Conservation (phyloP, 2,113 vertebrate genomes). For the Chloropsis hardwickii region DNA sequence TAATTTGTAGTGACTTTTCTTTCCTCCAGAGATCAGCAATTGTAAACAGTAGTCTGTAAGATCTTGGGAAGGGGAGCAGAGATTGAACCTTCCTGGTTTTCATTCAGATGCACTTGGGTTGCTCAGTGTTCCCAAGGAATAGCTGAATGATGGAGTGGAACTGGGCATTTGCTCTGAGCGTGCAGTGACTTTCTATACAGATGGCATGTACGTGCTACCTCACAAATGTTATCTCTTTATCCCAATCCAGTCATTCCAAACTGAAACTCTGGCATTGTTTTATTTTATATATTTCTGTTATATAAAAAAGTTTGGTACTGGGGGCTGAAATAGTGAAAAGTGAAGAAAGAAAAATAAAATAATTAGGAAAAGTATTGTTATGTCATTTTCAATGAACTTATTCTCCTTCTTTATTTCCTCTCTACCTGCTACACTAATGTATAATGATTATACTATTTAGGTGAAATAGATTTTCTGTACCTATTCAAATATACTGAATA, state of each 20-base stretch:
- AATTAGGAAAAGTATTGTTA: not conserved
- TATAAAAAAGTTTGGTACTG: rapidly evolving
- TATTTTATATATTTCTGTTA: not conserved
- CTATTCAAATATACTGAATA: not conserved
- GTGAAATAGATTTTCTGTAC: not conserved
- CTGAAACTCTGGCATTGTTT: not conserved
- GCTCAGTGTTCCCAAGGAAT: not conserved
- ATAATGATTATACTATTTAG: not conserved
- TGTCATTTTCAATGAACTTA: not conserved
- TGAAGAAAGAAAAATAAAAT: not conserved
- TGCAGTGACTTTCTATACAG: not conserved
- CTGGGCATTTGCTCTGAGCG: rapidly evolving
- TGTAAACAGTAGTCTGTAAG: not conserved
- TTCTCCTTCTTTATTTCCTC: not conserved
- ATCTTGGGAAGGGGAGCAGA: not conserved
- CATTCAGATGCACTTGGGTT: not conserved
- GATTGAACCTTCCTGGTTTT: not conserved
- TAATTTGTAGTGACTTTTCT: not conserved
- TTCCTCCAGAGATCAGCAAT: not conserved
- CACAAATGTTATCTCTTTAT: not conserved
- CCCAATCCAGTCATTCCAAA: not conserved
- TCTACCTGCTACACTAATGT: not conserved
- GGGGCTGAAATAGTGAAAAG: not conserved
- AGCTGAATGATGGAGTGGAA: not conserved
- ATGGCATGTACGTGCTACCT: rapidly evolving